These are phyloP conservation scores for Hydractinia echinata DNA, from an alignment of 30 jellyfish, hydroid and myxozoan species.

Conservation along the genomic window DNA sequence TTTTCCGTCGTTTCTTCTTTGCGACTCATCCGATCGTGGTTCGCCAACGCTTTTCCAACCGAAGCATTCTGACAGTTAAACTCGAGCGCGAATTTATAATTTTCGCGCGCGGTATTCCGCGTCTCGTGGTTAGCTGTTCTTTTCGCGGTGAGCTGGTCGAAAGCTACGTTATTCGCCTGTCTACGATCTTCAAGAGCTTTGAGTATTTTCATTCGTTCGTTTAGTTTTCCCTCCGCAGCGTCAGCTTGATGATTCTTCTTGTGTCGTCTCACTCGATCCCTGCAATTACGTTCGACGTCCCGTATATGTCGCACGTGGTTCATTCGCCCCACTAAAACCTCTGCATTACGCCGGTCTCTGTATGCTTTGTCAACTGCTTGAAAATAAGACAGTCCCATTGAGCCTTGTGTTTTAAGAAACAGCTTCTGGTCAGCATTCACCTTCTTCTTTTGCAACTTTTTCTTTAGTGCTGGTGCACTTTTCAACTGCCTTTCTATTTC, in stretches of 20 bases:
- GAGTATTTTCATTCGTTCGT: not conserved
- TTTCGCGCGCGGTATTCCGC: not conserved
- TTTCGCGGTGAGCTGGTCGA: not conserved
- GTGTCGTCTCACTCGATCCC: slow-evolving; percentile 14
- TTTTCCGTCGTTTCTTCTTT: not conserved
- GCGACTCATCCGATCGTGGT: slow-evolving; percentile 14
- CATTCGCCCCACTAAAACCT: not conserved
- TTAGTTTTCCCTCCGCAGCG: not conserved
- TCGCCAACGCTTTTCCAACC: slow-evolving; percentile 19
- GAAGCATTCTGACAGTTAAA: slow-evolving; percentile 21
- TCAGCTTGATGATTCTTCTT: not conserved
- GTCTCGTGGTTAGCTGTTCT: not conserved
- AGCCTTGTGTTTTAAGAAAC: slow-evolving; percentile 65
- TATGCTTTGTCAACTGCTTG: slow-evolving; percentile 83
- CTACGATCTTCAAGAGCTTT: not conserved
- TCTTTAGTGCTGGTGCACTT: slow-evolving; percentile 13
- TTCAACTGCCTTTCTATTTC: slow-evolving; percentile 27
- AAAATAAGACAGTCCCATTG: slow-evolving; percentile 65
- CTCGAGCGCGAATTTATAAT: slow-evolving; percentile 3
- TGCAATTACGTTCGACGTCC: not conserved
- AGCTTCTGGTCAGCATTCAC: slow-evolving; percentile 54
- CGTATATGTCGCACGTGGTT: not conserved
- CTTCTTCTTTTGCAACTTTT: slow-evolving; percentile 23
- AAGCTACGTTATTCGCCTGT: not conserved
- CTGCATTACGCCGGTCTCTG: slow-evolving; percentile 63